Evolutionary conservation across 2,113 vertebrate genomes (phyloP).

Genomic region (Copsychus sechellarum): DNA sequence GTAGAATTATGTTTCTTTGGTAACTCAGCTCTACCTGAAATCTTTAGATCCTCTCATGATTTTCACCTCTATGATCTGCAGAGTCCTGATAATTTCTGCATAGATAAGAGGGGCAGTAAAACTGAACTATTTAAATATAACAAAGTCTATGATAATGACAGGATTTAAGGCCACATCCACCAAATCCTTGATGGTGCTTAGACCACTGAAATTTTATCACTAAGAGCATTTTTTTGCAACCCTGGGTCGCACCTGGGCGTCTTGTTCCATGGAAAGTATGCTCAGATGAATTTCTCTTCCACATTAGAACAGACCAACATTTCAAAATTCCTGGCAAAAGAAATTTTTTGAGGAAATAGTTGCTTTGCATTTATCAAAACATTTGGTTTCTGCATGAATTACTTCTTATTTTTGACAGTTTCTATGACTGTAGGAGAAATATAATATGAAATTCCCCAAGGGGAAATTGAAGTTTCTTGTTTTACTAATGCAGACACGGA

Average conservation of each 20-base stretch:
- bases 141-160: not conserved
- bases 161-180: not conserved
- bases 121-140: not conserved
- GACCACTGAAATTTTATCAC: not conserved
- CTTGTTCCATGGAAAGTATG: fast-evolving
- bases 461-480: not conserved
- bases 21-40: not conserved
- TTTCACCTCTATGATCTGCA: not conserved
- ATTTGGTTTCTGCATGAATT: not conserved
- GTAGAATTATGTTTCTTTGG: not conserved
- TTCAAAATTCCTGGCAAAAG: not conserved
- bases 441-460: not conserved
- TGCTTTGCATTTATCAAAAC: not conserved
- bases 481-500: not conserved
- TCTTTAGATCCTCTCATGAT: not conserved
- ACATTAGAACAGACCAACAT: not conserved
- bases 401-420: not conserved
- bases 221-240: not conserved
- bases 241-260: not conserved
- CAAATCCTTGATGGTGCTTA: not conserved
- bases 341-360: not conserved
- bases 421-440: not conserved
- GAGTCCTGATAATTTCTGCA: not conserved
- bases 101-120: not conserved
- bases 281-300: not conserved